Evolutionary conservation across 2,797 vertebrate genomes (phyloP).

Genomic region (Cryptoprocta ferox): DNA sequence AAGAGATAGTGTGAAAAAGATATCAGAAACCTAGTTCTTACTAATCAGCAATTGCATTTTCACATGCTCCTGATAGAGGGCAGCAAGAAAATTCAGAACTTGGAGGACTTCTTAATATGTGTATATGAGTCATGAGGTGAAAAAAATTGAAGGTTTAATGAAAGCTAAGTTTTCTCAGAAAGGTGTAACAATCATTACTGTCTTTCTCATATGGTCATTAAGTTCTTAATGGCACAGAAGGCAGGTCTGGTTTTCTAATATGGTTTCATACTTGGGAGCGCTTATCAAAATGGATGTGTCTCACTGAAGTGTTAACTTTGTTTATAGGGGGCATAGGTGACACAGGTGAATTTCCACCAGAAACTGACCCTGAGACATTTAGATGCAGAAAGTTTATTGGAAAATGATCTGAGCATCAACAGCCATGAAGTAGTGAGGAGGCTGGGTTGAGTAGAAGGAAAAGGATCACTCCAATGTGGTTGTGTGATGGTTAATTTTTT

Average conservation of each 20-base stretch:
- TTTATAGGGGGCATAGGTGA: neutral
- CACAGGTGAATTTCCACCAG: neutral
- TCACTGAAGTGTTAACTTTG: neutral
- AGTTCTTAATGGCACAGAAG: neutral
- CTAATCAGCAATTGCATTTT: conserved; percentile 6
- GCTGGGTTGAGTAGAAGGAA: neutral
- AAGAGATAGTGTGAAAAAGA: neutral
- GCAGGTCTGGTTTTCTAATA: neutral
- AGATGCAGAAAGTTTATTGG: neutral
- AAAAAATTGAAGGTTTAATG: conserved; percentile 11
- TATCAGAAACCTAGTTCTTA: neutral
- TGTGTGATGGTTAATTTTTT: neutral
- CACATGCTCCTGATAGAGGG: neutral
- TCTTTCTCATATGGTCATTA: neutral
- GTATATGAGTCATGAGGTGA: neutral
- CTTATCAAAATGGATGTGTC: neutral
- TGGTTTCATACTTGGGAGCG: neutral
- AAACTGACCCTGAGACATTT: neutral
- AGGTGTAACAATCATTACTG: neutral
- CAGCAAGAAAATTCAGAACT: conserved; percentile 15
- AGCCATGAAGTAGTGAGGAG: neutral
- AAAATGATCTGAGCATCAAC: neutral
- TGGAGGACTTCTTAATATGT: neutral
- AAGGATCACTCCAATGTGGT: neutral
- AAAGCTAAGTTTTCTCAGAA: conserved; percentile 35